phyloP scores from a whole-genome alignment of 2,888 invertebrate species.

The Ferrisia virgata region DNA sequence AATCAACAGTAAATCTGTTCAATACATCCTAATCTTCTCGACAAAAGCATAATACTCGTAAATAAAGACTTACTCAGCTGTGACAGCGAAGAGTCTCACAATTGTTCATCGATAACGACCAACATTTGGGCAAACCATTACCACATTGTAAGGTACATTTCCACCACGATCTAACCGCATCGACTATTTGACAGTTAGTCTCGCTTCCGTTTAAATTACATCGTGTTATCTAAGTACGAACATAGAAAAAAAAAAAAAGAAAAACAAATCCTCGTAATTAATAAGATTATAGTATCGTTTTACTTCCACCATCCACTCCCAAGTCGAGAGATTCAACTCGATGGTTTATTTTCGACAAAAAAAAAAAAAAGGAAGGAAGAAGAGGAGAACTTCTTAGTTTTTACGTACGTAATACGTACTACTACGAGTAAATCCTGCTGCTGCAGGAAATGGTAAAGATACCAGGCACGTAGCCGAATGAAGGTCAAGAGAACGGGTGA shows the following conservation, averaged over 20 bases:
- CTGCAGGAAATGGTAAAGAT: neutral
- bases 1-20: neutral
- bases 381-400: too few species aligned
- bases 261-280: neutral
- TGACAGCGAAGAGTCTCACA: neutral
- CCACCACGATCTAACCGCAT: neutral
- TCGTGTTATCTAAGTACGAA: neutral
- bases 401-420: too few species aligned
- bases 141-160: neutral
- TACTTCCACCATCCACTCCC: too few species aligned
- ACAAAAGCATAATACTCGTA: too few species aligned
- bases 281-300: neutral
- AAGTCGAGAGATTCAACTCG: too few species aligned
- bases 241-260: neutral
- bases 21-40: neutral
- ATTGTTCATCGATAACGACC: neutral
- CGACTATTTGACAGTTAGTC: neutral
- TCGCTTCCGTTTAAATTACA: neutral
- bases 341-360: too few species aligned
- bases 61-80: constrained; percentile 24
- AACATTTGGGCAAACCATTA: neutral
- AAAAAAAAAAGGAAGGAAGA: too few species aligned
- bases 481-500: neutral
- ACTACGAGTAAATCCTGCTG: neutral
- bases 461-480: neutral